These are phyloP conservation scores for Corythaixoides concolor DNA, from an alignment of 2,113 vertebrate genomes.

Conservation along the genomic window DNA sequence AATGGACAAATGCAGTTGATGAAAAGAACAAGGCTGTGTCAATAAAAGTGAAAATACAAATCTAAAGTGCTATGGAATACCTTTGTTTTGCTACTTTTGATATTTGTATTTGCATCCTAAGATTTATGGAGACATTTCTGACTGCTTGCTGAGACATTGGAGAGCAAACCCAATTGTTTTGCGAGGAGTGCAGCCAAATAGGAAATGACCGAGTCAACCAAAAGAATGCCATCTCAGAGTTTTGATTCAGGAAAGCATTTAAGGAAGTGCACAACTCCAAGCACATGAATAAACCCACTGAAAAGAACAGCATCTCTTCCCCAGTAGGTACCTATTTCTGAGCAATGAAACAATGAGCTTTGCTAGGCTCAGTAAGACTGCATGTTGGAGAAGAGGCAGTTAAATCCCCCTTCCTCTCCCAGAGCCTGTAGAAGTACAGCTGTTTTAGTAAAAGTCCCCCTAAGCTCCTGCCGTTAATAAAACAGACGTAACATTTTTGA, in stretches of 20 bases:
- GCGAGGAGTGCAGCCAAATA: neutral
- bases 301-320: neutral
- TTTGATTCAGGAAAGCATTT: neutral
- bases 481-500: neutral
- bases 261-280: neutral
- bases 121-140: neutral
- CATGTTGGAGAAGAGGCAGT: neutral
- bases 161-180: neutral
- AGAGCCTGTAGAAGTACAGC: neutral
- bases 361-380: neutral
- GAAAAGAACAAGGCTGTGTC: neutral
- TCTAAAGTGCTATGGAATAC: neutral
- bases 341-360: neutral
- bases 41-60: neutral
- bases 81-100: neutral
- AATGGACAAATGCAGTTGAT: neutral
- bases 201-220: neutral
- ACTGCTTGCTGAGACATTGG: neutral
- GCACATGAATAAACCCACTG: neutral
- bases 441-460: neutral
- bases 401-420: neutral
- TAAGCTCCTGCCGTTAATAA: neutral
- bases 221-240: neutral
- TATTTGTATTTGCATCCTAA: neutral
- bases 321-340: neutral